phyloP scores from a whole-genome alignment of 2,888 invertebrate species.

The Alsophila aescularia region DNA sequence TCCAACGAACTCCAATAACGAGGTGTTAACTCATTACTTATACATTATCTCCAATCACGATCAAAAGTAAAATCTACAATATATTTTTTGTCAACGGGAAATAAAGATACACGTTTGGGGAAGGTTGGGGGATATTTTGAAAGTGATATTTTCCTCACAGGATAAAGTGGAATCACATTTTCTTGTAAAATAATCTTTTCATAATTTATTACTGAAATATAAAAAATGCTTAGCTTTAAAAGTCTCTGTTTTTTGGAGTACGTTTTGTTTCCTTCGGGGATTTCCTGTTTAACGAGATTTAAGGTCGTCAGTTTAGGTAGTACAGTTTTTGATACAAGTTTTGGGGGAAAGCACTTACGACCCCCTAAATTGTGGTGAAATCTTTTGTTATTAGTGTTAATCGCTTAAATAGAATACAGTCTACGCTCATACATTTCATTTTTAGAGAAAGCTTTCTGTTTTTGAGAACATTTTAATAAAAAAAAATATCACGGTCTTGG shows the following conservation, averaged over 20 bases:
- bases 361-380: no score
- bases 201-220: neutral
- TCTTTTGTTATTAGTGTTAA: no score
- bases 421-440: no score
- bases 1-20: conserved; percentile 19
- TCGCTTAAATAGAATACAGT: no score
- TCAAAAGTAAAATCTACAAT: neutral
- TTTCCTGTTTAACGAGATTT: no score
- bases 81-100: neutral
- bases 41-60: neutral
- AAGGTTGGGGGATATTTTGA: neutral
- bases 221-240: no score
- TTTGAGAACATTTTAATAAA: no score
- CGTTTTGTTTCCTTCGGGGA: neutral
- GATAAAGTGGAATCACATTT: neutral
- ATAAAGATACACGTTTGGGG: neutral
- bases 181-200: neutral
- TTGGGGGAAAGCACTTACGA: no score
- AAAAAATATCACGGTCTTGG: no score
- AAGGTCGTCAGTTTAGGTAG: no score
- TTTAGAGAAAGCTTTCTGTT: no score
- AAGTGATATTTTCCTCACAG: conserved; percentile 14
- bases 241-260: neutral
- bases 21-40: neutral
- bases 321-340: no score